Percentiles rank a stretch among this genome's conserved stretches.
These are phyloP conservation scores for Drosophila willistoni DNA, from an alignment of 1,140 invertebrate species.

Conservation along the genomic window DNA sequence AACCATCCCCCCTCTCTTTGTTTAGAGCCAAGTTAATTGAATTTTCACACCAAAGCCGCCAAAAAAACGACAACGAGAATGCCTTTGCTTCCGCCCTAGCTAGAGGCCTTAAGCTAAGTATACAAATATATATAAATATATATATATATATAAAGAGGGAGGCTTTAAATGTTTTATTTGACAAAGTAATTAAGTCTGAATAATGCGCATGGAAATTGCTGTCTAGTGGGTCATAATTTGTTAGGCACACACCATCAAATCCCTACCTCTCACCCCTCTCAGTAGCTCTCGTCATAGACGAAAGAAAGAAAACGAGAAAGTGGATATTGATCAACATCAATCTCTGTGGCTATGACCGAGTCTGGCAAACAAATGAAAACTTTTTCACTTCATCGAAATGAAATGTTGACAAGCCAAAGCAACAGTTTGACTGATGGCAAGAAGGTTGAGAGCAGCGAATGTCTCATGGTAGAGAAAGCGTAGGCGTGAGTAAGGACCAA, in stretches of 20 bases:
- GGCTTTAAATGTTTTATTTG: constrained; percentile 62
- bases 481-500: constrained; percentile 17
- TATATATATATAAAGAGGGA: background rate
- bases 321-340: constrained; percentile 52
- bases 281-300: background rate
- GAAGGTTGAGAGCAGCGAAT: no score
- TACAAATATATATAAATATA: background rate
- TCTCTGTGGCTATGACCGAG: constrained; percentile 8
- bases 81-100: constrained; percentile 5
- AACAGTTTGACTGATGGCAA: constrained; percentile 48
- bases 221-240: constrained; percentile 66
- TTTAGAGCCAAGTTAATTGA: constrained; percentile 69
- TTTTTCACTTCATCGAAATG: constrained; percentile 34
- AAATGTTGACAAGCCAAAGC: constrained; percentile 31
- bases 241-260: constrained; percentile 33
- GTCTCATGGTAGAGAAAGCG: no score
- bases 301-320: constrained; percentile 21
- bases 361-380: constrained; percentile 40
- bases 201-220: constrained; percentile 70
- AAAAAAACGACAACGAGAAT: constrained; percentile 32
- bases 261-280: background rate
- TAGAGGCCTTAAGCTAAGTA: constrained; percentile 15
- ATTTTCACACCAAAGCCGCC: constrained; percentile 60
- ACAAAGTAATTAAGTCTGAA: constrained; percentile 75
- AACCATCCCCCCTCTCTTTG: constrained; percentile 23